A percentile compares a stretch with the other conserved stretches of the same genome.
Conservation (phyloP, 1,140 invertebrate species). For the Papilio xuthus region DNA sequence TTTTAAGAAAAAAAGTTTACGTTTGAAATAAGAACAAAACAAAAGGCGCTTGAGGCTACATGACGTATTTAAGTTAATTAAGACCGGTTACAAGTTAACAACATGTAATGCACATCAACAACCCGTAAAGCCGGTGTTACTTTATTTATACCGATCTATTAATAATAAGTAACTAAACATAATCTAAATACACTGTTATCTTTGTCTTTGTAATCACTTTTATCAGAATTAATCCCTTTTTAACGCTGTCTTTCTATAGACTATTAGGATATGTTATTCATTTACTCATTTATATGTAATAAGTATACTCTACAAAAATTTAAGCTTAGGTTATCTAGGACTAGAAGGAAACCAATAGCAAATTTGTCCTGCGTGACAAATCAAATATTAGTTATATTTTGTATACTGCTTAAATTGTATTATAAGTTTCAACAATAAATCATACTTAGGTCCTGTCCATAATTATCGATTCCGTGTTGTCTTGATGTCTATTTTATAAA, state of each 20-base stretch:
- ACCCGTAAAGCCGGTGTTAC: constrained; percentile 6
- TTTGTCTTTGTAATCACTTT: not conserved
- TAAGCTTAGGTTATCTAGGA: no score
- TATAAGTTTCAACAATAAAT: no score
- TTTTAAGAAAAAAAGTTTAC: not conserved
- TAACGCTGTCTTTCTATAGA: not conserved
- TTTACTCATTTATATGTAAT: no score
- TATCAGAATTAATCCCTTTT: not conserved
- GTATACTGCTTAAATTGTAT: no score
- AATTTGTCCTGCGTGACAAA: no score
- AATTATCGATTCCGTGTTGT: no score
- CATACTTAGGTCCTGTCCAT: no score
- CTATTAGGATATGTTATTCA: no score
- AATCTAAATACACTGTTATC: constrained; percentile 4
- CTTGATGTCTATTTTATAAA: no score
- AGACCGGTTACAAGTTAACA: constrained; percentile 17
- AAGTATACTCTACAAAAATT: no score
- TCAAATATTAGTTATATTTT: no score
- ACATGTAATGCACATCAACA: constrained; percentile 9
- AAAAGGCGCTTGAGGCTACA: not conserved
- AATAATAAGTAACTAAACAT: constrained; percentile 15
- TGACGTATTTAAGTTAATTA: constrained; percentile 26
- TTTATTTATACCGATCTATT: constrained; percentile 9
- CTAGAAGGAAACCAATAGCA: no score
- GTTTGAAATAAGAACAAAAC: constrained; percentile 11